These are phyloP conservation scores for Deilephila elpenor DNA, from an alignment of 2,888 invertebrate genomes.

Conservation along the genomic window DNA sequence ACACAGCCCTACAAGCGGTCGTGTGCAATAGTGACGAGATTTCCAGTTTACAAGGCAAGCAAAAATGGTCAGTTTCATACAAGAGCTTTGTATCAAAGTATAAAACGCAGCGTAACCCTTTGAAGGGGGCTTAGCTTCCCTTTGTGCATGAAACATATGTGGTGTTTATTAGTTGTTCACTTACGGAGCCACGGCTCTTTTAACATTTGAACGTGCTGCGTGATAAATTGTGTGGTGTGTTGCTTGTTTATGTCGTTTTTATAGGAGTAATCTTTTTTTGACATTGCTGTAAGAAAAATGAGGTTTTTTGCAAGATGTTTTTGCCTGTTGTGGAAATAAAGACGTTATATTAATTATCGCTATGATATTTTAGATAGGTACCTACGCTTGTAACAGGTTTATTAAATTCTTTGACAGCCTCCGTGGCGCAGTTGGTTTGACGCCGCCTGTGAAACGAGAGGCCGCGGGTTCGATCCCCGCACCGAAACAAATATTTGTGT, in stretches of 20 bases:
- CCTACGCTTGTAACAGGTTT: too few relatives aligned
- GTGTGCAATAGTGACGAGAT: constrained; percentile 13
- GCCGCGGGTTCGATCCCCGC: too few relatives aligned
- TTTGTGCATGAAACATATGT: constrained; percentile 36
- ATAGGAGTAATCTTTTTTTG: constrained; percentile 14
- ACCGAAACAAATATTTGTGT: too few relatives aligned
- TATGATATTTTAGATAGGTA: too few relatives aligned
- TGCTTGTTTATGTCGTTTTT: constrained; percentile 6
- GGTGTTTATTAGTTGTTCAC: constrained; percentile 40
- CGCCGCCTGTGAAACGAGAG: too few relatives aligned
- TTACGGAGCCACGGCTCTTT: constrained; percentile 5
- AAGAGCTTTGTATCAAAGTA: constrained; percentile 29
- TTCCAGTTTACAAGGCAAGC: constrained; percentile 17
- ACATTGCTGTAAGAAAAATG: neutral
- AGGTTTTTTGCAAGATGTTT: neutral
- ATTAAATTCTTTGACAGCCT: too few relatives aligned
- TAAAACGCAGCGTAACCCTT: constrained; percentile 37
- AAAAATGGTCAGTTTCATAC: constrained; percentile 14
- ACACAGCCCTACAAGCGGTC: constrained; percentile 9
- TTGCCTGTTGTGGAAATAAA: too few relatives aligned
- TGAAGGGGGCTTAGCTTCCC: constrained; percentile 35
- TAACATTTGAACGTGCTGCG: neutral
- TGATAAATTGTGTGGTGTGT: constrained; percentile 3
- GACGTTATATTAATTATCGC: too few relatives aligned
- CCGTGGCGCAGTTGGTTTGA: too few relatives aligned